Percentiles rank a stretch among this genome's conserved stretches.
Conservation (phyloP, 37 sponge, comb jelly and placozoan genomes). For the Bolinopsis microptera region DNA sequence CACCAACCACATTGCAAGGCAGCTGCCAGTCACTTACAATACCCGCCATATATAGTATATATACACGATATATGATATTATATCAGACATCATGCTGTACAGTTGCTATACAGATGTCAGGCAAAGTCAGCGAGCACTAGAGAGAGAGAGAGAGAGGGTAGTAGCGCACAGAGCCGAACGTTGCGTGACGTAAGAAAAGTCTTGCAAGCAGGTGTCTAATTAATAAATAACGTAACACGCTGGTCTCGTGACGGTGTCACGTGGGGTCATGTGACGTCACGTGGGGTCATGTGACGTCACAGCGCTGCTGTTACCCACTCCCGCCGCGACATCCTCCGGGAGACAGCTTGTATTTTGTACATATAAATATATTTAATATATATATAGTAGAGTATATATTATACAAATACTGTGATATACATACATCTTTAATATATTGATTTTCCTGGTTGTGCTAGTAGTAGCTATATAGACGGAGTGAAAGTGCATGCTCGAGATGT, state of each 20-base stretch:
- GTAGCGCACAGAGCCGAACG: background rate
- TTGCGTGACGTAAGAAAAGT: background rate
- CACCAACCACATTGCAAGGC: no score
- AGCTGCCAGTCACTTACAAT: no score
- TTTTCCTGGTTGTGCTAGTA: no score
- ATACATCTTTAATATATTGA: no score
- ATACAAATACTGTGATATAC: no score
- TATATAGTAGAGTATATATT: no score
- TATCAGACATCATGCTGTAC: no score
- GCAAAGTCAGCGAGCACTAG: background rate
- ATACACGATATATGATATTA: no score
- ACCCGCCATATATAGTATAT: no score
- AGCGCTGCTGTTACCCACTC: background rate
- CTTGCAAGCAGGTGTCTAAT: background rate
- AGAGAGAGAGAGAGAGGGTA: constrained; percentile 39
- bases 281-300: background rate
- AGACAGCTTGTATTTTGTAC: background rate
- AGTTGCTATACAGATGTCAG: no score
- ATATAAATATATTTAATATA: background rate
- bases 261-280: background rate
- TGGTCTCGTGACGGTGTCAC: background rate
- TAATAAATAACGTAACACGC: background rate
- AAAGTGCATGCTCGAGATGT: no score
- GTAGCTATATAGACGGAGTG: no score
- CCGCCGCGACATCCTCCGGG: background rate